Conservation (phyloP, 92 coral and sea anemone genomes). For the Hydrozoanthus gracilis region DNA sequence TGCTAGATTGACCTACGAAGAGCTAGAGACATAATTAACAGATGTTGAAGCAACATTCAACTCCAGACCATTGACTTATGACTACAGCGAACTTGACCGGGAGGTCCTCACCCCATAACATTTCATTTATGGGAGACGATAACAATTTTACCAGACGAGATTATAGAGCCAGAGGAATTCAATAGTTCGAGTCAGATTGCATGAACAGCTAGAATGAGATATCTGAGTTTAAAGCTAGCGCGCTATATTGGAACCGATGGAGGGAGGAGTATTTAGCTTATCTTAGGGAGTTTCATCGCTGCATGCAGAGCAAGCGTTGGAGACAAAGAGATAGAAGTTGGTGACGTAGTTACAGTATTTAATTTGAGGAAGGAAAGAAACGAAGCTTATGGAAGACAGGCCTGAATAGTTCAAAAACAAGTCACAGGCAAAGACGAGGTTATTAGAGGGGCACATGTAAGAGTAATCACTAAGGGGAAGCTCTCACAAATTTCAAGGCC, state of each 20-base stretch:
- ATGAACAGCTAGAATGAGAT: slow-evolving; percentile 12
- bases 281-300: slow-evolving; percentile 14
- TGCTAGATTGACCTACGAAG: slow-evolving; percentile 38
- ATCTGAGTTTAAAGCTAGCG: slow-evolving; percentile 8
- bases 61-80: too few species aligned
- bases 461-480: slow-evolving; percentile 23
- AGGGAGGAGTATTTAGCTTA: slow-evolving; percentile 2
- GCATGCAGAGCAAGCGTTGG: neutral
- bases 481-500: slow-evolving; percentile 23
- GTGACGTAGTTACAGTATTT: slow-evolving; percentile 48
- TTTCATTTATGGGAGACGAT: slow-evolving; percentile 46
- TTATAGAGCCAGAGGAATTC: too few species aligned
- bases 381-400: slow-evolving; percentile 49
- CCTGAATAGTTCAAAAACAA: slow-evolving; percentile 22
- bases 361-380: slow-evolving; percentile 23
- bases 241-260: slow-evolving; percentile 23
- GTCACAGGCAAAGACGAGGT: slow-evolving; percentile 23
- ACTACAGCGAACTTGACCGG: slow-evolving; percentile 29
- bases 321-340: slow-evolving; percentile 1
- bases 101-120: slow-evolving; percentile 48
- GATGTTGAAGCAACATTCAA: slow-evolving; percentile 50
- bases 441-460: slow-evolving; percentile 23
- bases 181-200: neutral
- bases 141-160: slow-evolving; percentile 33
- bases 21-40: slow-evolving; percentile 29